Conservation (phyloP, 1,140 invertebrate species). For the Subanguina moxae region DNA sequence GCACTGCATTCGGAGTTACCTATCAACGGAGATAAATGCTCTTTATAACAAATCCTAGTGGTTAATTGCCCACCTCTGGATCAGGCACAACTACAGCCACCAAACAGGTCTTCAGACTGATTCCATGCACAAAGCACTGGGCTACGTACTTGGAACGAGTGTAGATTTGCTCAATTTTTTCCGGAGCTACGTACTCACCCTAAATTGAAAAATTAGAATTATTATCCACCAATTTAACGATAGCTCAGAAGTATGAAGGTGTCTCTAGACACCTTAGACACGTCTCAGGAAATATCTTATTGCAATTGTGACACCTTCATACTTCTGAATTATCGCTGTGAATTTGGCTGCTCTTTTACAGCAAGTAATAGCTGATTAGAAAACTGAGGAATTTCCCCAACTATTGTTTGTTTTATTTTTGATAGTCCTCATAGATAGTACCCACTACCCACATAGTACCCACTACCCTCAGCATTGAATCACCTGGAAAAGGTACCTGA, state of each 20-base stretch:
- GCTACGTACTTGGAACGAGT: constrained; percentile 60
- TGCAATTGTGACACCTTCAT: not conserved
- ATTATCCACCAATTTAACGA: constrained; percentile 3
- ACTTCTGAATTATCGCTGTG: not conserved
- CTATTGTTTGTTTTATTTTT: no score
- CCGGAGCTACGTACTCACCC: constrained; percentile 67
- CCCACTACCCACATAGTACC: no score
- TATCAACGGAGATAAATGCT: no score
- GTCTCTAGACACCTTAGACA: not conserved
- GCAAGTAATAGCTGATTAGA: no score
- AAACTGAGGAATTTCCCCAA: no score
- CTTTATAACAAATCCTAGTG: no score
- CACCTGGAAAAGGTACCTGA: no score
- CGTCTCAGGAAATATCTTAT: not conserved
- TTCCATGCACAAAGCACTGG: constrained; percentile 64
- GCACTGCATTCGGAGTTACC: constrained; percentile 12
- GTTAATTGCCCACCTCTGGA: constrained; percentile 69
- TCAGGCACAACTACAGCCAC: constrained; percentile 90
- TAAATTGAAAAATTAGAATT: constrained; percentile 20
- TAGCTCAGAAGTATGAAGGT: not conserved
- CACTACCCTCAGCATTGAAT: no score
- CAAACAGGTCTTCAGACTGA: constrained; percentile 75
- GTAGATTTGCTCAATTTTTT: constrained; percentile 66
- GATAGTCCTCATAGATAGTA: no score
- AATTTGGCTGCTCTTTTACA: not conserved